Evolutionary conservation across 1,140 invertebrate species (phyloP), one percentile per base, ranked within the genome.

Genomic region (Aphaenogaster floridana): DNA sequence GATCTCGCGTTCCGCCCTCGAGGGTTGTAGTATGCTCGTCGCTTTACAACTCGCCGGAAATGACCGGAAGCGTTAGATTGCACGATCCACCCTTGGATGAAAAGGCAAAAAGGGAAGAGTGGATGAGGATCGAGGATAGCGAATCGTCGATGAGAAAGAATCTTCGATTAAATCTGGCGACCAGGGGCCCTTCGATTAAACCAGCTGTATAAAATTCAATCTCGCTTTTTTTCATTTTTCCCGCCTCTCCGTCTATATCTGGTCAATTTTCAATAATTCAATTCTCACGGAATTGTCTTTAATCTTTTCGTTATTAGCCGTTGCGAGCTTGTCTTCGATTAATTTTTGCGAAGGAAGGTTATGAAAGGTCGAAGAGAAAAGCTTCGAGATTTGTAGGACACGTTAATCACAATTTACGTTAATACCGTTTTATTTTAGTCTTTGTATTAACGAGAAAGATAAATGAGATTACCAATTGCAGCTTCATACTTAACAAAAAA

Each of bases 191-290:
- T 88, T 80, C 85, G 85, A 77, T 88, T 89, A 92, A 91, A 89
- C 86, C 92, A 87, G 87, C 86, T 86, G 88, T 90, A 91, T 89
- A 89, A 93, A 93, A 94, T 91, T 94, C 87, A 88, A 93, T 94
- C 88, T 85, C 66, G 36, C 50, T 21, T 77, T 66, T 69, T 42
- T 57, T 42, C 8, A 5, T 21, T 42, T 13, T 42, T 42, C 7
- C 39, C 61, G 52, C 59, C 84, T 72, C 78, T 87, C 86, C 78
- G 72, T 91, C 77, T 42, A 8, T 34, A 45, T 68, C 8, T n/a
- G 15, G 45, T 84, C 66, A 88, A 92, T 91, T 92, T 85, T 88
- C 87, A 87, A 91, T 93, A 92, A 94, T 93, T 92, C 63, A 87
- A 94, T 94, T 94, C 79, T 85, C 63, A 61, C 45, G n/a, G 34